Conservation (phyloP, 1,140 invertebrate genomes). For the Drosophila setifemur region DNA sequence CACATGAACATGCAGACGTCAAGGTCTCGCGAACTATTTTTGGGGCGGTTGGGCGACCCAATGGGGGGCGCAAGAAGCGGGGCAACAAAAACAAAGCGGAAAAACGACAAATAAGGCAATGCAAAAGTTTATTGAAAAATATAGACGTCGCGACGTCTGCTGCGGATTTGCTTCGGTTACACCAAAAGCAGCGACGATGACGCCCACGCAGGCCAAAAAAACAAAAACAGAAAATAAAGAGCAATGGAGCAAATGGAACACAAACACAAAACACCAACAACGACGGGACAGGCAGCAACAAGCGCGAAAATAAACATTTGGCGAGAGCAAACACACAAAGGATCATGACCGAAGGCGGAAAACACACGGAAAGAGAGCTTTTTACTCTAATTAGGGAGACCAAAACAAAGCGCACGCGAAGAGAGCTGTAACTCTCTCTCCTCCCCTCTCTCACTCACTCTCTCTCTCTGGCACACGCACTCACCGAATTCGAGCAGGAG, state of each 20-base stretch:
- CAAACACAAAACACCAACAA: constrained; percentile 9
- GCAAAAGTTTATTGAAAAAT: constrained; percentile 75
- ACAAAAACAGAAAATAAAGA: neutral
- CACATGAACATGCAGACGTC: constrained; percentile 8
- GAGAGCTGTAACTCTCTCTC: constrained; percentile 21
- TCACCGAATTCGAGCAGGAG: constrained; percentile 85
- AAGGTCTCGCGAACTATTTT: constrained; percentile 72
- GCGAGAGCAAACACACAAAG: constrained; percentile 52
- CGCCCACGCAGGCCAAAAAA: constrained; percentile 57
- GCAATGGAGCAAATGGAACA: too few species aligned
- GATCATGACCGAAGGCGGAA: constrained; percentile 57
- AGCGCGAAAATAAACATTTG: constrained; percentile 27
- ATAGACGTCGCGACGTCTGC: constrained; percentile 70
- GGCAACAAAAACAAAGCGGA: constrained; percentile 48
- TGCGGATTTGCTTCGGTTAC: constrained; percentile 74
- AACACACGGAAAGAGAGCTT: constrained; percentile 58
- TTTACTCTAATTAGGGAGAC: constrained; percentile 33
- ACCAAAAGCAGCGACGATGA: constrained; percentile 62
- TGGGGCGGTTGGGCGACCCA: constrained; percentile 45
- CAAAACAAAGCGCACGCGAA: constrained; percentile 61
- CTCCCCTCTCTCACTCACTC: too few species aligned
- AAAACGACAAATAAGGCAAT: constrained; percentile 77
- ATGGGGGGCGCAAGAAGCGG: neutral
- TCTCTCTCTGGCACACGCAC: too few species aligned
- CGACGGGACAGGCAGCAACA: constrained; percentile 18